These are phyloP conservation scores for Parasteatoda tepidariorum DNA, from an alignment of 1,140 invertebrate species.

Conservation along the genomic window DNA sequence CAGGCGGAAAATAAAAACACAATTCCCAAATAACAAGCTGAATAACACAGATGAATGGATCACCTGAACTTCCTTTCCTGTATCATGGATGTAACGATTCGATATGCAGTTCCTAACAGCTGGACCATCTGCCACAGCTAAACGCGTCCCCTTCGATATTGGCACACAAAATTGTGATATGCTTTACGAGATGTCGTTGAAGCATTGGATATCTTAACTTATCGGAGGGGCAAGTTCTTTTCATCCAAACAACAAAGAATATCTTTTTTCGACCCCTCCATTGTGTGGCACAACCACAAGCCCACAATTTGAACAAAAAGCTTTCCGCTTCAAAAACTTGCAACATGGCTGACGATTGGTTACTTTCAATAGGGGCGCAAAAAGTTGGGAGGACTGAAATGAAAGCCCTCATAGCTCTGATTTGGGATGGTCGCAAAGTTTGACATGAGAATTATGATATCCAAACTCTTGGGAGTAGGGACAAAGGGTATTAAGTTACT, in stretches of 20 bases:
- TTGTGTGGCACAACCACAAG: slow-evolving; percentile 33
- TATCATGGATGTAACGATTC: not conserved
- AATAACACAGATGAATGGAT: not conserved
- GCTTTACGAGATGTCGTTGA: slow-evolving; percentile 40
- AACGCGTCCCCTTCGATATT: not conserved
- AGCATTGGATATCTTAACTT: slow-evolving; percentile 25
- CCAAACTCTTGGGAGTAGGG: not conserved
- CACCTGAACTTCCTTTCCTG: slow-evolving; percentile 18
- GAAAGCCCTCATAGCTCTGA: not conserved
- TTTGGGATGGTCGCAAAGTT: not conserved
- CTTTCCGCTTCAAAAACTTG: slow-evolving; percentile 13
- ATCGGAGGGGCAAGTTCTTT: not conserved
- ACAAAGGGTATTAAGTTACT: not conserved
- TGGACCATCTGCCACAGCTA: not conserved
- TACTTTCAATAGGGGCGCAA: not conserved
- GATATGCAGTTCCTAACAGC: slow-evolving; percentile 5
- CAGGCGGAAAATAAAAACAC: not conserved
- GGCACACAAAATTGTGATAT: slow-evolving; percentile 12
- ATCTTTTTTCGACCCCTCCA: not conserved
- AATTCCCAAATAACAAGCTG: not conserved
- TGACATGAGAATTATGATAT: not conserved
- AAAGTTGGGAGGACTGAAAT: not conserved
- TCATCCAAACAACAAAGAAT: not conserved
- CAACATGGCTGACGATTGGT: too few relatives aligned
- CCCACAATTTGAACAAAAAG: slow-evolving; percentile 42